These are phyloP conservation scores for Percina caprodes DNA, from an alignment of 2,113 vertebrate genomes.

Conservation along the genomic window DNA sequence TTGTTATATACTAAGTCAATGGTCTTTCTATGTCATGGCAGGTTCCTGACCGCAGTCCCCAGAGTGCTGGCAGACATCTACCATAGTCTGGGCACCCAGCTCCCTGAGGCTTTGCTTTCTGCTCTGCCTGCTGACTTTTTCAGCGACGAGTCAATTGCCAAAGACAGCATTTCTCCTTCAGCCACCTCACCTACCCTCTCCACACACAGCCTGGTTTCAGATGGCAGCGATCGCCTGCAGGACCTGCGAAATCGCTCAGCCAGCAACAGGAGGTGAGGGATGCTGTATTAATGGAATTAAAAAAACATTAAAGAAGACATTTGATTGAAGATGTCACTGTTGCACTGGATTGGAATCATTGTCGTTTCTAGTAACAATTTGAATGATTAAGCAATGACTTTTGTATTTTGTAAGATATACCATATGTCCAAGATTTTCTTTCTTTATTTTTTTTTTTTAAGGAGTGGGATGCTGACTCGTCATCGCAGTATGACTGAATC, in stretches of 20 bases:
- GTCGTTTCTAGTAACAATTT: background rate
- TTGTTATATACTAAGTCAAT: background rate
- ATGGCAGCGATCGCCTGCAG: conserved; percentile 83
- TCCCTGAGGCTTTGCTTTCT: conserved; percentile 88
- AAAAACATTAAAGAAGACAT: background rate
- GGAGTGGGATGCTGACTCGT: conserved; percentile 88
- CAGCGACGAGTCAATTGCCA: conserved; percentile 91
- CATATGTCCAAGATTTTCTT: background rate
- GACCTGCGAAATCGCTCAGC: conserved; percentile 90
- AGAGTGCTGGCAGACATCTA: conserved; percentile 90
- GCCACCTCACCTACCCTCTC: conserved; percentile 74
- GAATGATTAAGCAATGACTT: background rate
- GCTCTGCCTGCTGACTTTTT: conserved; percentile 93
- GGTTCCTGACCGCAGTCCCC: conserved; percentile 88
- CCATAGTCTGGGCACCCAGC: conserved; percentile 89
- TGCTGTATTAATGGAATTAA: background rate
- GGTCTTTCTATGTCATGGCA: conserved; percentile 56
- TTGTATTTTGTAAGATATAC: background rate
- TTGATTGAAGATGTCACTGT: background rate
- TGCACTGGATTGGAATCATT: background rate
- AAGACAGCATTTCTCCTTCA: conserved; percentile 86
- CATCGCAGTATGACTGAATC: conserved; percentile 93
- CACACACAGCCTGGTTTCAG: conserved; percentile 49
- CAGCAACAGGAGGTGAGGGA: conserved; percentile 87
- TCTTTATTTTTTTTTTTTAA: conserved; percentile 58